phyloP scores from a whole-genome alignment of 2,888 invertebrate genomes.

The Drosophila macrospina region DNA sequence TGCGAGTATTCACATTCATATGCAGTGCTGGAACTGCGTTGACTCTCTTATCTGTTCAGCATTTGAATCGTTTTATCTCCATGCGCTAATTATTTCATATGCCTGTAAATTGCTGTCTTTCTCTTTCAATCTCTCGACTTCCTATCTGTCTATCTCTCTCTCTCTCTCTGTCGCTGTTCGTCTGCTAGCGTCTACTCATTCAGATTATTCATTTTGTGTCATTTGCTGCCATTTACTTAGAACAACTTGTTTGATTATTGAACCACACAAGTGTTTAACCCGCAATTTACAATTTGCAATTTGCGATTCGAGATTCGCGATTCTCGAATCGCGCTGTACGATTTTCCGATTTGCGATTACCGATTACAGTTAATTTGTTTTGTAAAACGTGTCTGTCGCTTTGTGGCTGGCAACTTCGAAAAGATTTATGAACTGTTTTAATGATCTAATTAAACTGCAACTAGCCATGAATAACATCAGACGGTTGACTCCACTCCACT shows the following conservation, averaged over 20 bases:
- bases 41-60: conserved; percentile 53
- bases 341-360: conserved; percentile 51
- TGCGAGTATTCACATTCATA: conserved; percentile 29
- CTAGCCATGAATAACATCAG: conserved; percentile 77
- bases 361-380: conserved; percentile 75
- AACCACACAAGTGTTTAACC: conserved; percentile 67
- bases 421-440: conserved; percentile 83
- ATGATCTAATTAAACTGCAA: conserved; percentile 82
- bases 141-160: conserved; percentile 12
- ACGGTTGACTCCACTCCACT: conserved; percentile 51
- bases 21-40: conserved; percentile 19
- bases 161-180: neutral
- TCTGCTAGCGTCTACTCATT: conserved; percentile 37
- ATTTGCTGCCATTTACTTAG: conserved; percentile 57
- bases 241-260: conserved; percentile 82
- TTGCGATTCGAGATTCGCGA: conserved; percentile 40
- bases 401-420: conserved; percentile 40
- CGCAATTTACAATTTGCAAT: conserved; percentile 36
- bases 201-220: conserved; percentile 44
- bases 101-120: conserved; percentile 54
- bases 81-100: conserved; percentile 80
- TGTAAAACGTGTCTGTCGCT: conserved; percentile 65
- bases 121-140: conserved; percentile 8
- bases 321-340: conserved; percentile 44
- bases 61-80: conserved; percentile 66